Evolutionary conservation across 2,888 invertebrate genomes (phyloP).

Genomic region (Scaptomyza flava): DNA sequence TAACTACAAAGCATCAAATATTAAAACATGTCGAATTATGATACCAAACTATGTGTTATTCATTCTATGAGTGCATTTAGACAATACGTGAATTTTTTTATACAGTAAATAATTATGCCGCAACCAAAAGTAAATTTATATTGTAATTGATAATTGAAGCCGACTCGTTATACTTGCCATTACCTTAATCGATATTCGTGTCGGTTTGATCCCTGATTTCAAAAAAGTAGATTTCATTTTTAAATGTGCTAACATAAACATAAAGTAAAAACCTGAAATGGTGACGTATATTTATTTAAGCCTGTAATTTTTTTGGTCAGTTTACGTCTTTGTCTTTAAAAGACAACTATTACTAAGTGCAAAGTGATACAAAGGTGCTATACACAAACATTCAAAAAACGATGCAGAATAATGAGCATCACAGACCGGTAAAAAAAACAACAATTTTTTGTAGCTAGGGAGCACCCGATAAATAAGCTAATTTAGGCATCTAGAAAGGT

Average conservation of each 20-base stretch:
- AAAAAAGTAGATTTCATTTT: background rate
- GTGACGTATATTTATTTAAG: constrained; percentile 38
- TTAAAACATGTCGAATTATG: too few species aligned
- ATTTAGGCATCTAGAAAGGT: constrained; percentile 55
- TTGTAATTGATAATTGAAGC: background rate
- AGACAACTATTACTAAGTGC: constrained; percentile 72
- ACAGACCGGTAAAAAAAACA: constrained; percentile 29
- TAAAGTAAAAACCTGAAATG: background rate
- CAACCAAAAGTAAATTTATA: too few species aligned
- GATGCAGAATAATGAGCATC: constrained; percentile 26
- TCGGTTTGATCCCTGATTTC: background rate
- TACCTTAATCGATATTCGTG: background rate
- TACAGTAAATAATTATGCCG: too few species aligned
- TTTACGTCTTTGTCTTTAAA: constrained; percentile 67
- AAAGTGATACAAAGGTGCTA: constrained; percentile 82
- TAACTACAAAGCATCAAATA: too few species aligned
- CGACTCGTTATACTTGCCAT: background rate
- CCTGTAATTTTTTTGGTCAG: constrained; percentile 47
- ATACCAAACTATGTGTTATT: too few species aligned
- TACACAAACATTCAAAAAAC: constrained; percentile 65
- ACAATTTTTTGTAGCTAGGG: constrained; percentile 37
- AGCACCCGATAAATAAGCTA: constrained; percentile 29
- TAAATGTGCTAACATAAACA: constrained; percentile 9
- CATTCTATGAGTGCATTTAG: too few species aligned
- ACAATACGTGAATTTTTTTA: too few species aligned